phyloP scores from a whole-genome alignment of 2,113 vertebrate genomes.

The Coturnix japonica region DNA sequence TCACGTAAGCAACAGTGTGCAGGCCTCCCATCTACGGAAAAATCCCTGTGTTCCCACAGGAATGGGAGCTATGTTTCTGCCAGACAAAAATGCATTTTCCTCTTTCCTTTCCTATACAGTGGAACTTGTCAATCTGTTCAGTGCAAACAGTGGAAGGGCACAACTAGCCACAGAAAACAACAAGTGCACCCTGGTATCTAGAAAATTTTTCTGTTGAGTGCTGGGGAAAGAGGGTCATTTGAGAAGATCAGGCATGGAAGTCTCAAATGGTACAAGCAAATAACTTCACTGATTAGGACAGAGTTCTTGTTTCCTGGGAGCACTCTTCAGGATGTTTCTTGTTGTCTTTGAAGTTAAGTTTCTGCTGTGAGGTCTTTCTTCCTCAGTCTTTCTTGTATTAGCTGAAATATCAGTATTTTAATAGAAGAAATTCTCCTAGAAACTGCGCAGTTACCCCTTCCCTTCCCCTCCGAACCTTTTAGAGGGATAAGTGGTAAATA shows the following conservation, averaged over 20 bases:
- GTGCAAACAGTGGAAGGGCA: neutral
- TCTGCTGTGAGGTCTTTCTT: neutral
- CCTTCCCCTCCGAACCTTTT: neutral
- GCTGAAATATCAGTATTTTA: neutral
- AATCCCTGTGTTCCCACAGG: neutral
- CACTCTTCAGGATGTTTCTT: neutral
- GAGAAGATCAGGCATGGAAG: neutral
- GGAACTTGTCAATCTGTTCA: neutral
- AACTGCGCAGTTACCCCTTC: neutral
- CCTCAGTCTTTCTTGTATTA: neutral
- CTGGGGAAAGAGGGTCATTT: rapidly evolving
- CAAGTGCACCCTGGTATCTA: neutral
- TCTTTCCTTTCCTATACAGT: neutral
- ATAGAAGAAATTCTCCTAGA: neutral
- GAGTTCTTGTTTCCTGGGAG: neutral
- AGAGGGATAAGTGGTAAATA: neutral
- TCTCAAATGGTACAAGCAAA: neutral
- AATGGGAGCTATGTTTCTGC: neutral
- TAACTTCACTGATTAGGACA: neutral
- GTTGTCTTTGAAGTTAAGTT: neutral
- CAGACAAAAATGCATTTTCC: neutral
- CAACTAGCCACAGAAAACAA: neutral
- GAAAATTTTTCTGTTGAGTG: neutral
- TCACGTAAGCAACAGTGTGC: neutral
- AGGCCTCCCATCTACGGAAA: neutral